phyloP scores from a whole-genome alignment of 2,888 invertebrate genomes.

The Heliconius hortense region DNA sequence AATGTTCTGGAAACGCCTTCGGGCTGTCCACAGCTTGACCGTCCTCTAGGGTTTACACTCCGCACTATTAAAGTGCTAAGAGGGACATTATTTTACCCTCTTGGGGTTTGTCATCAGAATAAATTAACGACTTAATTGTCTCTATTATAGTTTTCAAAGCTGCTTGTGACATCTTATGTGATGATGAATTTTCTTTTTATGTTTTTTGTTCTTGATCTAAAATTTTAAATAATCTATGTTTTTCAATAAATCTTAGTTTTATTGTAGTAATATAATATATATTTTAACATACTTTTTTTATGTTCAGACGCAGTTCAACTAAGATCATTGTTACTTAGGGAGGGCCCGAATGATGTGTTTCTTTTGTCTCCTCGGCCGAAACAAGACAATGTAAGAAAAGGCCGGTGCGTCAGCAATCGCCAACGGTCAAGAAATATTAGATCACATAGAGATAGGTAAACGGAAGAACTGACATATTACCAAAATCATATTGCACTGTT shows the following conservation, averaged over 20 bases:
- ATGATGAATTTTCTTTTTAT: neutral
- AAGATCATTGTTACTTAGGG: constrained; percentile 63
- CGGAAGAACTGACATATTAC: neutral
- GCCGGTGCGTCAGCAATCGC: constrained; percentile 70
- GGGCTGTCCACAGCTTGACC: constrained; percentile 73
- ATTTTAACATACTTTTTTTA: constrained; percentile 53
- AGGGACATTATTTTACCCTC: constrained; percentile 75
- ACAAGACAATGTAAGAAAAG: constrained; percentile 70
- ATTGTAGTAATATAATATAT: neutral
- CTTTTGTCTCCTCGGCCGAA: constrained; percentile 72
- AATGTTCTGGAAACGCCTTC: constrained; percentile 72
- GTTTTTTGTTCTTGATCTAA: neutral
- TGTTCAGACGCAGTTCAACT: constrained; percentile 79
- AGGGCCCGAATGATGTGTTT: constrained; percentile 76
- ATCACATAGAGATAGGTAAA: constrained; percentile 35
- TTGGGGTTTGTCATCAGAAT: constrained; percentile 73
- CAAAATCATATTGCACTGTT: neutral
- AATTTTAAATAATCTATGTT: neutral
- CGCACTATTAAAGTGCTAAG: constrained; percentile 80
- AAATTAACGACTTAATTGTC: constrained; percentile 77
- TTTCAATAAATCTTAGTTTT: neutral
- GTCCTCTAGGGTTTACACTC: constrained; percentile 59
- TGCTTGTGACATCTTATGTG: constrained; percentile 29
- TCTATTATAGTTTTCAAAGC: constrained; percentile 43
- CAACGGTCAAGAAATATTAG: constrained; percentile 51